phyloP scores from a whole-genome alignment of 2,797 vertebrate genomes.

The Pseudochaenichthys georgianus region DNA sequence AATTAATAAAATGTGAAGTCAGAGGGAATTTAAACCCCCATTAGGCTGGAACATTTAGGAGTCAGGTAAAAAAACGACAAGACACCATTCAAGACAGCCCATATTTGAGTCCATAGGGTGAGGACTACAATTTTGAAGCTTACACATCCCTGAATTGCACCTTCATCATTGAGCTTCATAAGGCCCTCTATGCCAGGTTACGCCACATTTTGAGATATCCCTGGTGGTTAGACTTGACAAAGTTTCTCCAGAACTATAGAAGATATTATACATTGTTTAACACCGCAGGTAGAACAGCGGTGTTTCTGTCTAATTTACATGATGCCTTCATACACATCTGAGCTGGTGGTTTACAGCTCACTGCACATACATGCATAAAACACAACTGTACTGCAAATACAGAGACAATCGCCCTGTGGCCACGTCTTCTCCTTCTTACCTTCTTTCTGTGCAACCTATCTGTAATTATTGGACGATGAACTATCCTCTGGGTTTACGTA shows the following conservation, averaged over 20 bases:
- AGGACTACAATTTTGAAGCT: neutral
- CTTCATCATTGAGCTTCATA: neutral
- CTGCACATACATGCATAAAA: constrained; percentile 24
- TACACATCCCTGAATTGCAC: neutral
- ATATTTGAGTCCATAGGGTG: neutral
- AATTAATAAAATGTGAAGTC: neutral
- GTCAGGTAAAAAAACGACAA: neutral
- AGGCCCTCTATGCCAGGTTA: neutral
- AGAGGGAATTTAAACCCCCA: neutral
- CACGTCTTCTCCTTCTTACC: constrained; percentile 17
- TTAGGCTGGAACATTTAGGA: neutral
- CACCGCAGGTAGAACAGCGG: constrained; percentile 1
- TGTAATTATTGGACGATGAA: constrained; percentile 64
- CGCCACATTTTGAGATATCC: neutral
- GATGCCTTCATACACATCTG: constrained; percentile 15
- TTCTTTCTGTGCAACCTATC: constrained; percentile 45
- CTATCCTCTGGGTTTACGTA: constrained; percentile 61
- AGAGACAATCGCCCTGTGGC: constrained; percentile 26
- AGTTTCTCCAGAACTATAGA: neutral
- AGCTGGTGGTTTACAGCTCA: constrained; percentile 28
- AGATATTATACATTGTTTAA: constrained; percentile 20
- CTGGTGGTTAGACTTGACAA: neutral
- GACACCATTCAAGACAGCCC: neutral
- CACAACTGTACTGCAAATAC: neutral
- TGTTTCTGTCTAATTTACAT: constrained; percentile 49